Evolutionary conservation across 2,888 invertebrate species (phyloP).

Genomic region (Calameuta pallipes): DNA sequence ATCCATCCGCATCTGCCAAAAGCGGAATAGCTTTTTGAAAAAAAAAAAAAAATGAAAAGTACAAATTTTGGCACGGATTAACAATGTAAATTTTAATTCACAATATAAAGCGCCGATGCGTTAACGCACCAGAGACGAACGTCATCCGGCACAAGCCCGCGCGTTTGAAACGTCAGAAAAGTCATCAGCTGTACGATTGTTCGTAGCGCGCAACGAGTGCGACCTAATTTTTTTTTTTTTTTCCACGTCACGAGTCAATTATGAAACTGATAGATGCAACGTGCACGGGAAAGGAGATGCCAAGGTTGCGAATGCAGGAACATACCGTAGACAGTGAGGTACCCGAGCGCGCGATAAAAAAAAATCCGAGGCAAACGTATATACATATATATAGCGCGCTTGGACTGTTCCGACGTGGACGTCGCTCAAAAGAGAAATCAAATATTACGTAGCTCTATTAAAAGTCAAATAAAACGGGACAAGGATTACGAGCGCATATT

Average conservation of each 20-base stretch:
- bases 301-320: background rate
- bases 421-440: constrained; percentile 40
- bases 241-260: constrained; percentile 3
- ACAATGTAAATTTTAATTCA: background rate
- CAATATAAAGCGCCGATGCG: background rate
- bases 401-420: constrained; percentile 21
- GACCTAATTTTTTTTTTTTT: background rate
- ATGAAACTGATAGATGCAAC: constrained; percentile 8
- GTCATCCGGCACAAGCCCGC: background rate
- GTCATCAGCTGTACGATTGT: background rate
- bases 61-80: background rate
- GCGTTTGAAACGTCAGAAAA: background rate
- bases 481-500: constrained; percentile 43
- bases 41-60: background rate
- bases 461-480: constrained; percentile 46
- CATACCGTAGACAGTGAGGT: background rate
- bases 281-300: background rate
- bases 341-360: constrained; percentile 24
- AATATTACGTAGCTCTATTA: constrained; percentile 48
- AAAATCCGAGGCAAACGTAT: constrained; percentile 22
- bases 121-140: background rate
- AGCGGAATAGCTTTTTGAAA: background rate
- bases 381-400: constrained; percentile 1
- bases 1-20: too few species aligned
- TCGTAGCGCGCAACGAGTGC: background rate